Base-by-base conservation (phyloP, 2,888 invertebrate species). In the Caenorhabditis angaria region DNA sequence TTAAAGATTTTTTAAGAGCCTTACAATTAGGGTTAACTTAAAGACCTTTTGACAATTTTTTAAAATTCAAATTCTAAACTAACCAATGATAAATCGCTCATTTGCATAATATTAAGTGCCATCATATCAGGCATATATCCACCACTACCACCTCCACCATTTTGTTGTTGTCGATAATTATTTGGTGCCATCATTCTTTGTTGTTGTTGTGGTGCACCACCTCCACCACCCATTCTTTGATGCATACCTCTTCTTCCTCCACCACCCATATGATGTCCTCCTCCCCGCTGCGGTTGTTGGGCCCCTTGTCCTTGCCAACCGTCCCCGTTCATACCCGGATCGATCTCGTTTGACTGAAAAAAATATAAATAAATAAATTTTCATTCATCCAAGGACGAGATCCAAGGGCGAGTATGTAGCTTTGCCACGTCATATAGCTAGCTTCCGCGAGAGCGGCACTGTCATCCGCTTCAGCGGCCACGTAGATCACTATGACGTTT, bases 311-410 rank as follows among this genome's bases (percentile, higher is more conserved):
- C 63, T 71, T 66, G 71, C 71, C 71, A 71, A 71, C 71, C 71
- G 61, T 67, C 71, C 67, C 71, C 71, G 67, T 67, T 71, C 71
- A 71, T 71, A 71, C 71, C 71, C 71, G 71, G 64, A 67, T 71
- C 67, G 55, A 48, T 57, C 56, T 71, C 71, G 71, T 64, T 67
- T 64, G 64, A 61, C 71, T 71, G 71, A n/a, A 65, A 65, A 54
- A 22, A 54, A 18, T n/a, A n/a, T 12, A 56, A 56, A 56, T 32
- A 56, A 25, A 8, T 27, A 4, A 58, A 58, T 27, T 25, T 2
- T 56, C n/a, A n/a, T n/a, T n/a, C n/a, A n/a, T n/a, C n/a, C 25
- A 47, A 27, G 41, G 55, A 32, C 14, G 24, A 62, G 54, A 32
- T 5, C 29, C n/a, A 51, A 25, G 61, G 55, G 55, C 27, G 54